Evolutionary conservation across 2,113 vertebrate species (phyloP), one percentile per base, ranked within the genome.

Genomic region (Sceloporus undulatus): DNA sequence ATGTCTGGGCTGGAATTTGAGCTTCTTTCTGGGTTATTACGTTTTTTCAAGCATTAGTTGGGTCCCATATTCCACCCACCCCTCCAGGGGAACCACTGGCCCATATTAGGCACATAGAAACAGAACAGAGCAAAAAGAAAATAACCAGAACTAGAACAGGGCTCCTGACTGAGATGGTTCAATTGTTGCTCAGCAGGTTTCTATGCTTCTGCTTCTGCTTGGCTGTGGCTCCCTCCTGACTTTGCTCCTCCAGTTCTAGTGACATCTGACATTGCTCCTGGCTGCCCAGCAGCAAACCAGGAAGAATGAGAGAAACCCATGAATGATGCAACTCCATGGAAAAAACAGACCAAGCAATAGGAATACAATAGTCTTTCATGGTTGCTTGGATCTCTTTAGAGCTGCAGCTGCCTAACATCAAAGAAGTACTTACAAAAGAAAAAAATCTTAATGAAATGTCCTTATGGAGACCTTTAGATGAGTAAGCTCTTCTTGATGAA

Each of bases 361-460:
- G 16, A 52, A 25, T n/a, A 1, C n/a, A 23, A 2, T 79, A 21
- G 3, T 34, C 29, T 5, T 54, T 29, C 48, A 29, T 19, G 38
- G 59, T 13, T 38, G 40, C 2, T 34, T 40, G 18, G 48, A 34
- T 34, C 48, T 14, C 38, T 84, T 56, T 40, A 65, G 65, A 85
- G 70, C 13, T 18, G 56, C 18, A 38, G 87, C 48, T 92, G 86
- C 81, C 78, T 65, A 34, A 76, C 11, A 13, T 48, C 59, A 78
- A 82, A 84, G 42, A 13, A 78, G 38, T 48, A 84, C 62, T 79
- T 87, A 48, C 82, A 88, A 74, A 84, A 86, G 52, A 68, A 79
- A 25, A 88, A 91, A 85, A 8, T 27, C n/a, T 78, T 11, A 6
- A 66, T 48, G 38, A 68, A 85, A 79, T 48, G 9, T 29, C 68